Percentiles rank a stretch among this genome's conserved stretches.
Conservation (phyloP, 2,797 vertebrate species). For the Gymnodraco acuticeps region DNA sequence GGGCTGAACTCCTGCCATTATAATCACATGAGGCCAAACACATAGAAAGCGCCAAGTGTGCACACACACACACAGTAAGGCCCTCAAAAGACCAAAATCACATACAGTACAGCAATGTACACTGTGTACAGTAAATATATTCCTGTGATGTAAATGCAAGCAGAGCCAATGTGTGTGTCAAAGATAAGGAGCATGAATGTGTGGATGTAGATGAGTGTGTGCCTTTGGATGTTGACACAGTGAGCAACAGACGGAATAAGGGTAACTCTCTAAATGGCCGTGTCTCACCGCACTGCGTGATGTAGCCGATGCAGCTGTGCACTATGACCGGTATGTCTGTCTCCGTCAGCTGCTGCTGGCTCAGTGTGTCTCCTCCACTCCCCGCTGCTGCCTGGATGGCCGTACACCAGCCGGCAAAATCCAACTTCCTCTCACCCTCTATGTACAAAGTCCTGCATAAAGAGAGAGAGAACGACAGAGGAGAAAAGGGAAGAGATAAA, state of each 20-base stretch:
- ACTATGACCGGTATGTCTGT: constrained; percentile 92
- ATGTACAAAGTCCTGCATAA: constrained; percentile 91
- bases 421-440: constrained; percentile 91
- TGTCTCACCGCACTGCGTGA: constrained; percentile 91
- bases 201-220: background rate
- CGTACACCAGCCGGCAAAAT: constrained; percentile 90
- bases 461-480: background rate
- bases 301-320: constrained; percentile 92
- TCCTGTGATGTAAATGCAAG: background rate
- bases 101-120: background rate
- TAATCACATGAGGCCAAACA: constrained; percentile 33
- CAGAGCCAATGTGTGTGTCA: background rate
- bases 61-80: background rate
- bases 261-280: background rate
- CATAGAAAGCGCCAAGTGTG: background rate
- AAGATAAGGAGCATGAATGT: background rate
- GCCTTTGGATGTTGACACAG: background rate
- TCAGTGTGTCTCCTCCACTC: constrained; percentile 90
- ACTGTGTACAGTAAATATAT: no score
- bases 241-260: background rate
- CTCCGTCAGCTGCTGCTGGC: constrained; percentile 94
- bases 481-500: background rate
- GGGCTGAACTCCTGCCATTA: constrained; percentile 45
- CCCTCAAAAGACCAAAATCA: background rate
- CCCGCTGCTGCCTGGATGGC: constrained; percentile 92